Evolutionary conservation across 2,888 invertebrate species (phyloP).

Genomic region (Cephus pulcher): DNA sequence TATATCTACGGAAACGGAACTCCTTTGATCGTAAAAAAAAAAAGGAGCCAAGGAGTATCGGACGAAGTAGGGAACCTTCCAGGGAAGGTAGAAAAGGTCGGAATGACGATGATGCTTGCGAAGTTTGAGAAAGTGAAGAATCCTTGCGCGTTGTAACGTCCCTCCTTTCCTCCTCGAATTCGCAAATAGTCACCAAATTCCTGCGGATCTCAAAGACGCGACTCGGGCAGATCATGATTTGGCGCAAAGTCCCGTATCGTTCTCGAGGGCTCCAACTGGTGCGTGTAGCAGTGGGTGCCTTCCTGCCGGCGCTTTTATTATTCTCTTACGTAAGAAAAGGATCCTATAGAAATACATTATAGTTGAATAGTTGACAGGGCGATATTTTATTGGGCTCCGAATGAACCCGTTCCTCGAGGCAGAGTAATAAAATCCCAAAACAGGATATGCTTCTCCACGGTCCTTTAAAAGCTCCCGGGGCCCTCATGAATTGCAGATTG

Average conservation of each 20-base stretch:
- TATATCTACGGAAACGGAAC: background rate
- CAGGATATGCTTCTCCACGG: slow-evolving; percentile 3
- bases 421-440: background rate
- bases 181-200: no score
- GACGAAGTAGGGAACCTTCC: background rate
- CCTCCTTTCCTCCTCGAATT: no score
- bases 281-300: no score
- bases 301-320: no score
- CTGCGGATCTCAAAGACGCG: no score
- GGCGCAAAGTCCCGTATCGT: no score
- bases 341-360: no score
- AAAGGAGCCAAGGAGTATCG: background rate
- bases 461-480: slow-evolving; percentile 4
- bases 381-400: background rate
- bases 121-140: background rate
- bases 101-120: background rate
- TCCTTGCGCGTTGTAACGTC: background rate
- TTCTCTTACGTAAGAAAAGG: no score
- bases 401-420: background rate
- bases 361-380: no score
- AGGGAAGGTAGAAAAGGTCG: background rate
- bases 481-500: background rate
- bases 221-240: no score
- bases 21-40: slow-evolving; percentile 2
- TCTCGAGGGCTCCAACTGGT: no score